A percentile compares a stretch with the other conserved stretches of the same genome.
These are phyloP conservation scores for Dicrostonyx torquatus DNA, from an alignment of 2,797 vertebrate species.

Conservation along the genomic window DNA sequence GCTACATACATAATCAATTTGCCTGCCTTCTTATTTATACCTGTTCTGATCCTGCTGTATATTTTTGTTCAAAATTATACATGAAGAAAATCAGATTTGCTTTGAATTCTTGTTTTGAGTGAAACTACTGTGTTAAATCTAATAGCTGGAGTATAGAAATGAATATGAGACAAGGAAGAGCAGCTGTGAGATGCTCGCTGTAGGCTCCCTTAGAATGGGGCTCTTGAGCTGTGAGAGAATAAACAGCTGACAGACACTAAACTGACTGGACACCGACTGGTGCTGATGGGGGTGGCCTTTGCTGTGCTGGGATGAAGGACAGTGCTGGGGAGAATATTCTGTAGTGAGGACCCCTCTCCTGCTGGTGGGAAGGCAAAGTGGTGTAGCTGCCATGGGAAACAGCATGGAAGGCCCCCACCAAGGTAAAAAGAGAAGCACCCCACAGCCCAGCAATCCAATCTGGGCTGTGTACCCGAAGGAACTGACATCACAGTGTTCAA, in stretches of 20 bases:
- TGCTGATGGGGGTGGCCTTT: background rate
- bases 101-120: constrained; percentile 48
- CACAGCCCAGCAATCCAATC: background rate
- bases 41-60: background rate
- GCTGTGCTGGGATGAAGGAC: background rate
- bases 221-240: background rate
- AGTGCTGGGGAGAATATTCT: background rate
- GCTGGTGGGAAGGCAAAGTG: background rate
- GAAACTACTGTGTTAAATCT: background rate
- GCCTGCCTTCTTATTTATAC: background rate
- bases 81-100: background rate
- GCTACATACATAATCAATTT: background rate
- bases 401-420: background rate
- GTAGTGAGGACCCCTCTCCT: background rate
- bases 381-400: background rate
- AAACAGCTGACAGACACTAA: background rate
- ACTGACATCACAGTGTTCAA: background rate
- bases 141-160: background rate
- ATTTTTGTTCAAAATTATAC: constrained; percentile 4
- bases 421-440: background rate
- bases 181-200: background rate
- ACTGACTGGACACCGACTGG: background rate
- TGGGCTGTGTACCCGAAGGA: background rate
- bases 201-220: background rate
- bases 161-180: background rate